Conservation (phyloP, 2,113 vertebrate species). For the Himantopus leucocephalus region DNA sequence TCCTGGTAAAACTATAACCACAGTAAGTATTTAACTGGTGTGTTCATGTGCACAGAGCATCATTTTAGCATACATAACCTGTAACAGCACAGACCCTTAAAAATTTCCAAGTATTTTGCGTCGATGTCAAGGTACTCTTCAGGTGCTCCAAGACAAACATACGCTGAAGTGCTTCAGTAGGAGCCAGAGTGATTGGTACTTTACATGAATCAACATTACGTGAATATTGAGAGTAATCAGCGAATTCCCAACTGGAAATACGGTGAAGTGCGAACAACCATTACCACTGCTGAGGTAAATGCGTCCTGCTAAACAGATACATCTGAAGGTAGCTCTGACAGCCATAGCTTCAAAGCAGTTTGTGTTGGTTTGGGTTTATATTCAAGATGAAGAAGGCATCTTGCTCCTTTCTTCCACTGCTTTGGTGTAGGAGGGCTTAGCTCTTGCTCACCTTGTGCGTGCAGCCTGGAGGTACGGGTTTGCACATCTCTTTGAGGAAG, state of each 20-base stretch:
- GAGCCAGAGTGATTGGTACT: background rate
- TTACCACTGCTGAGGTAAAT: background rate
- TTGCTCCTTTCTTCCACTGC: background rate
- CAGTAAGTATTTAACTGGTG: background rate
- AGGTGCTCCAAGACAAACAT: background rate
- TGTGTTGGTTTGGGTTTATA: background rate
- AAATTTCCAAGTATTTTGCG: background rate
- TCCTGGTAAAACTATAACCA: background rate
- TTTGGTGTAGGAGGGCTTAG: background rate
- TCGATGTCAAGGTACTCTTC: background rate
- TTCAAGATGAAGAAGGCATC: background rate
- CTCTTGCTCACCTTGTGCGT: background rate
- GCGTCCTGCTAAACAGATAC: background rate
- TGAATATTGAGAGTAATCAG: constrained; percentile 22
- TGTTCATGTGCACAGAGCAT: background rate
- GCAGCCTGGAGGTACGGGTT: no score
- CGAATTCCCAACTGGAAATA: background rate
- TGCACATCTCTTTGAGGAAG: background rate
- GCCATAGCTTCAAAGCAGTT: background rate
- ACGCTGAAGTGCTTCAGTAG: background rate
- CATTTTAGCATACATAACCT: background rate
- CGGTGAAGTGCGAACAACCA: background rate
- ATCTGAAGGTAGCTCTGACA: background rate
- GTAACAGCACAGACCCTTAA: background rate
- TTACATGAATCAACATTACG: background rate